Evolutionary conservation across 2,888 invertebrate species (phyloP), one percentile per base, ranked within the genome.

Genomic region (Pollenia griseotomentosa): DNA sequence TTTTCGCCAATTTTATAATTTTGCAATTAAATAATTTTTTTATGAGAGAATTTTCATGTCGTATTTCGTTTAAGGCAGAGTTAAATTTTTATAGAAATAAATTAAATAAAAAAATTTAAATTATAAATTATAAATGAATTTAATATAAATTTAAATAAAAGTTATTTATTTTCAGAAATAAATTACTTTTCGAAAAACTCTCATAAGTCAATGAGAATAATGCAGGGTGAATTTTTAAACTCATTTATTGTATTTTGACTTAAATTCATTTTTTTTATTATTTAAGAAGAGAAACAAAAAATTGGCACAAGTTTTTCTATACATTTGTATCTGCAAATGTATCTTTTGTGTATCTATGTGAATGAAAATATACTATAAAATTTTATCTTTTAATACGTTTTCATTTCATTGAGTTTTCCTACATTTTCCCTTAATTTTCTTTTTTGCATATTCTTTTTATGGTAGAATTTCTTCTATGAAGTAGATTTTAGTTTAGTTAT

Each of bases 401-500:
- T 78, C 16, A 78, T 78, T 78, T 78, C 71, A 83, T 78, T 78
- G 42, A 65, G 42, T 61, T 83, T 71, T 83, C 57, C 42, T 71
- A 48, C 48, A 61, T 48, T 19, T 40, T 57, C 40, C 42, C 19
- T 10, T n/a, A 5, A 71, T 80, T 63, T 55, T 46, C 44, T 61
- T 83, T 33, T 33, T 33, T 33, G 33, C 33, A 53, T 63, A 40
- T 53, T 44, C 59, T 19, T 61, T 61, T 63, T 33, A 33, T 33
- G 6, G 33, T 33, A 5, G 44, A 40, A n/a, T 40, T 61, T 74
- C 5, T n/a, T 65, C 6, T 68, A 33, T 33, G 5, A 33, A 44
- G 40, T 68, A 51, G 74, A 57, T 70, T 73, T 74, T 23, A 73
- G 16, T 59, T 61, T 14, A 70, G 23, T 70, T 70, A 59, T 74